Base-by-base conservation (phyloP, 2,113 vertebrate genomes). In the Eolophus roseicapilla region DNA sequence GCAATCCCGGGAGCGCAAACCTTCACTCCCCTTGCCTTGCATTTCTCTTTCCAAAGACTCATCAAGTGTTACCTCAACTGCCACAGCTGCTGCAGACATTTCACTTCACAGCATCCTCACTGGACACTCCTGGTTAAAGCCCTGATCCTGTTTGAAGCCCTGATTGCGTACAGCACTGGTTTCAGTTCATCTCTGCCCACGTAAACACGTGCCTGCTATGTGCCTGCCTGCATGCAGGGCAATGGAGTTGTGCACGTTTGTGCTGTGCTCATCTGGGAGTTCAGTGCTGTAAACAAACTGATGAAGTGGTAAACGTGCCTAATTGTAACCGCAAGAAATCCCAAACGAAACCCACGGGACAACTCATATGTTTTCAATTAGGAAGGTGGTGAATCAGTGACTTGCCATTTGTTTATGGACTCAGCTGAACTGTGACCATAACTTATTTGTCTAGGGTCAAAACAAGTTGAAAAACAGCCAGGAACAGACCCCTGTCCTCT, bases 371-470 rank as follows among this genome's bases (percentile, higher is more conserved):
- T 82, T 93, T 91, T 91, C 85, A 91, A 10, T 89, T 73, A 85
- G 62, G 86, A 82, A 90, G 2, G 0, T 37, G 57, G 57, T 93
- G 94, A 97, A 93, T 93, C 80, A 91, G 83, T 91, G 86, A 90
- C 73, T 86, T 78, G 80, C 43, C 73, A 57, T 76, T 95, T 95
- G 81, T 86, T 92, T 93, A 96, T 43, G 65, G 65, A 93, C 73
- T 88, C 46, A 0, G 74, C 44, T 92, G 92, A 96, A 85, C 88
- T 69, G 49, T 73, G 88, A 91, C 77, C 83, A 62, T 69, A 87
- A 75, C 68, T 41, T 77, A 73, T 62, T 73, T 76, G 74, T 69
- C 69, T 92, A 49, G 2, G 13, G 83, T 74, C 86, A 95, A 88
- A 96, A 79, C 70, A 57, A 85, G 53, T 39, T 80, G 77, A 93